A percentile compares a stretch with the other conserved stretches of the same genome.
phyloP scores from a whole-genome alignment of 2,113 vertebrate species.

The Oceanites oceanicus region DNA sequence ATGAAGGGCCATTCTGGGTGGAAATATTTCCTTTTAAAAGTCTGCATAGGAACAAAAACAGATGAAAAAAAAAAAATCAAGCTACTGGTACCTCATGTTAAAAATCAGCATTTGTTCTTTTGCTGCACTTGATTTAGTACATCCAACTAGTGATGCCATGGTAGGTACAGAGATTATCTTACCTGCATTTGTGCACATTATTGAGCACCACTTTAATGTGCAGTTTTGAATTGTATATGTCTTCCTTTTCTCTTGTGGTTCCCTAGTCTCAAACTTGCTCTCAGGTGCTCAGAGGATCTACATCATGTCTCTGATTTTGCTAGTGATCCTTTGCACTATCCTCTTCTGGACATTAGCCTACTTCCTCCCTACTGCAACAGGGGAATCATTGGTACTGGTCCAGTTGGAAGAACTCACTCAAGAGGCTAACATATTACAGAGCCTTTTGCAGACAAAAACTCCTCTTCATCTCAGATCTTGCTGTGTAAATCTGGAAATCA shows the following conservation, averaged over 20 bases:
- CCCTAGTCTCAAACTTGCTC: background rate
- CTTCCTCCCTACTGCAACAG: background rate
- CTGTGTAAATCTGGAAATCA: background rate
- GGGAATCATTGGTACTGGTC: background rate
- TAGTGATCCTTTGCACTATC: background rate
- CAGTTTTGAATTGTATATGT: background rate
- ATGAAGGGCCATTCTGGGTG: background rate
- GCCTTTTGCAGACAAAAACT: background rate
- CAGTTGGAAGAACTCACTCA: background rate
- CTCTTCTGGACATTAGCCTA: background rate
- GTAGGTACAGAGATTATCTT: background rate
- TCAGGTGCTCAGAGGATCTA: background rate
- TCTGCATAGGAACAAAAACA: background rate
- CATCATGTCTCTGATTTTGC: background rate
- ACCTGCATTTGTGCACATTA: background rate
- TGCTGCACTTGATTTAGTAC: background rate
- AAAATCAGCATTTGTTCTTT: background rate
- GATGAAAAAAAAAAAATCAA: background rate
- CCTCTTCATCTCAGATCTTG: background rate
- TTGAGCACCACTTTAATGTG: background rate
- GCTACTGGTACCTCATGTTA: background rate
- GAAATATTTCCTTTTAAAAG: background rate
- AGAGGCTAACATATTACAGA: background rate
- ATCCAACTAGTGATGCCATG: background rate
- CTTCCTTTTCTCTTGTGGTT: background rate